Evolutionary conservation across 1,140 invertebrate genomes (phyloP).

Genomic region (Diplogasteroides magnus): DNA sequence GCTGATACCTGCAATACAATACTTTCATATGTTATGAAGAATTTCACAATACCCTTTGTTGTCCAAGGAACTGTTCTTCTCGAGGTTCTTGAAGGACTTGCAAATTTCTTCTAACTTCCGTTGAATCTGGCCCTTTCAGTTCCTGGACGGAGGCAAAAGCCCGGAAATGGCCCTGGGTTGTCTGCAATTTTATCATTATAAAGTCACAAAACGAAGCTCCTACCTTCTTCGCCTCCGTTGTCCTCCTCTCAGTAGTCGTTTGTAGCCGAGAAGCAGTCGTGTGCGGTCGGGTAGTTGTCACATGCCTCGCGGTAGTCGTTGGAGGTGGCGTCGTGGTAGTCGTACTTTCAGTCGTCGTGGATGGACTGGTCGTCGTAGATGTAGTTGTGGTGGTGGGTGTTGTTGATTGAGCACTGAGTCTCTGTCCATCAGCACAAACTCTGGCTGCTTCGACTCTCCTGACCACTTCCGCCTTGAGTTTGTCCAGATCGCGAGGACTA

Average conservation of each 20-base stretch:
- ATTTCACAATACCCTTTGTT: too few relatives aligned
- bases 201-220: neutral
- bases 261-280: neutral
- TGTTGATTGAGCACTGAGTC: constrained; percentile 9
- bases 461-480: constrained; percentile 14
- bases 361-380: constrained; percentile 1
- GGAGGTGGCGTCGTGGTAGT: neutral
- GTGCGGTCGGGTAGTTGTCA: constrained; percentile 1
- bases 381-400: constrained; percentile 4
- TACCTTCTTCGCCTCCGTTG: constrained; percentile 2
- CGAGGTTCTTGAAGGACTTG: too few relatives aligned
- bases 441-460: constrained; percentile 6
- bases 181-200: neutral
- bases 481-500: constrained; percentile 3
- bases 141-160: too few relatives aligned
- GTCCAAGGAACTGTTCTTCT: too few relatives aligned
- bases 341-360: constrained; percentile 2
- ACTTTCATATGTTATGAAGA: too few relatives aligned
- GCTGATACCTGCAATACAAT: too few relatives aligned
- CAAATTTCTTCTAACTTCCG: too few relatives aligned
- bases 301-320: constrained; percentile 4
- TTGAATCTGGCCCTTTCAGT: too few relatives aligned
- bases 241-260: constrained; percentile 8
- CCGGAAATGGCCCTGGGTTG: too few relatives aligned
- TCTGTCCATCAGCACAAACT: constrained; percentile 11